These are phyloP conservation scores for Osmerus mordax DNA, from an alignment of 2,113 vertebrate species.

Conservation along the genomic window DNA sequence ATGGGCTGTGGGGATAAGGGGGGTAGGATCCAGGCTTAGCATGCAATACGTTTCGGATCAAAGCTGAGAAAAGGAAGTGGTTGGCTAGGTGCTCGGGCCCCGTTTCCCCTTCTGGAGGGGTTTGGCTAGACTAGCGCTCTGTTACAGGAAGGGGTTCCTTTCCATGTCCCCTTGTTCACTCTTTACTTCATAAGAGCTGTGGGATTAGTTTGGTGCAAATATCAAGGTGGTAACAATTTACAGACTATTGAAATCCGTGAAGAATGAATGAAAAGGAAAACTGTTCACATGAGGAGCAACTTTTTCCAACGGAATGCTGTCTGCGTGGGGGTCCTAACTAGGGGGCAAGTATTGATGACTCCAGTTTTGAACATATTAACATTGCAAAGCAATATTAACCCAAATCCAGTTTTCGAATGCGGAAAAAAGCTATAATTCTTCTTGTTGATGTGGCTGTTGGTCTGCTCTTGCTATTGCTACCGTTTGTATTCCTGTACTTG, in stretches of 20 bases:
- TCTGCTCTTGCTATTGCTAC: slow-evolving; percentile 52
- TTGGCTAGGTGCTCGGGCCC: no score
- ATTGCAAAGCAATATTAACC: slow-evolving; percentile 73
- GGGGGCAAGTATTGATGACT: slow-evolving; percentile 1
- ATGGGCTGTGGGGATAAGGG: no score
- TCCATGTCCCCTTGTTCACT: no score
- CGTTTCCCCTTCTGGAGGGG: no score
- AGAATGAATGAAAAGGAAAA: not conserved
- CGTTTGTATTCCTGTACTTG: slow-evolving; percentile 55
- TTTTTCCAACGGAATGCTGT: no score
- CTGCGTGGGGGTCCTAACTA: not conserved
- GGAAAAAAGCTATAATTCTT: slow-evolving; percentile 63
- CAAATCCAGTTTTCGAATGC: slow-evolving; percentile 47
- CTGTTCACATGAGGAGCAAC: not conserved
- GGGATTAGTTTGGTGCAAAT: no score
- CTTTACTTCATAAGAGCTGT: no score
- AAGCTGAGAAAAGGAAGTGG: no score
- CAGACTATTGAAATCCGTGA: slow-evolving; percentile 3
- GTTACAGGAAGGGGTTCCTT: no score
- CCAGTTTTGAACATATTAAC: slow-evolving; percentile 51
- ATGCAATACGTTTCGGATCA: no score
- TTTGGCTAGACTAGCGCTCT: no score
- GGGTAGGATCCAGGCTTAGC: no score
- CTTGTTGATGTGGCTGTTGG: slow-evolving; percentile 61
- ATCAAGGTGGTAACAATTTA: not conserved